Conservation (phyloP, 2,113 vertebrate genomes). For the Scartelaos histophorus region DNA sequence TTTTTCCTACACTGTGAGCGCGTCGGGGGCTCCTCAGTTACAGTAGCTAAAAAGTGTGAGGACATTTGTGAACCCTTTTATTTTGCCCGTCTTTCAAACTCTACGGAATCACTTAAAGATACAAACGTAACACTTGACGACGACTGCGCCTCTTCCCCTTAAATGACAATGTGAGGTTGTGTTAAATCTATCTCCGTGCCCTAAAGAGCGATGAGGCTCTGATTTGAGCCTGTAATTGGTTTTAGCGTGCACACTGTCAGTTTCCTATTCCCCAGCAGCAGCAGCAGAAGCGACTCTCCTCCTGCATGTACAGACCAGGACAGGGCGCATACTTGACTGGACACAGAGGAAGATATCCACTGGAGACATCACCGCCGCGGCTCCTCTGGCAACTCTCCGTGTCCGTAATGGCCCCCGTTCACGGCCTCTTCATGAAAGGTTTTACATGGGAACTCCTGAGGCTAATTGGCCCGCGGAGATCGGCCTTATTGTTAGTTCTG, state of each 20-base stretch:
- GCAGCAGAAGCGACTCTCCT: conserved; percentile 31
- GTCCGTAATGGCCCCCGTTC: conserved; percentile 72
- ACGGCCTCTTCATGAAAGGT: conserved; percentile 75
- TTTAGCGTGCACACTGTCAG: conserved; percentile 56
- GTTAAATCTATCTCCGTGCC: conserved; percentile 48
- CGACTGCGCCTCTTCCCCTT: conserved; percentile 34
- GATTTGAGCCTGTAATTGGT: conserved; percentile 68
- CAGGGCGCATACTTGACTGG: conserved; percentile 71
- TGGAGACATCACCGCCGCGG: conserved; percentile 50
- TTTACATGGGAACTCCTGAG: conserved; percentile 77
- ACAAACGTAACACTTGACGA: conserved; percentile 17
- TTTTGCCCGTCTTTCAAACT: conserved; percentile 28
- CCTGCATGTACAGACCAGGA: conserved; percentile 52
- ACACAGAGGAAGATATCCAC: conserved; percentile 66
- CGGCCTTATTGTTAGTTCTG: conserved; percentile 79
- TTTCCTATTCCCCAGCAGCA: conserved; percentile 45
- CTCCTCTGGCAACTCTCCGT: conserved; percentile 58
- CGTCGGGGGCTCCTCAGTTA: neutral
- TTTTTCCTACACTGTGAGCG: neutral
- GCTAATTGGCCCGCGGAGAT: conserved; percentile 81
- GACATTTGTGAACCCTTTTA: conserved; percentile 27
- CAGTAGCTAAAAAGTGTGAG: neutral
- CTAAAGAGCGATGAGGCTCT: conserved; percentile 58
- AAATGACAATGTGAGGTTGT: conserved; percentile 50
- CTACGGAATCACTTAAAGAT: conserved; percentile 16